These are phyloP conservation scores for Ptyas mucosa DNA, from an alignment of 2,113 vertebrate genomes.

Conservation along the genomic window DNA sequence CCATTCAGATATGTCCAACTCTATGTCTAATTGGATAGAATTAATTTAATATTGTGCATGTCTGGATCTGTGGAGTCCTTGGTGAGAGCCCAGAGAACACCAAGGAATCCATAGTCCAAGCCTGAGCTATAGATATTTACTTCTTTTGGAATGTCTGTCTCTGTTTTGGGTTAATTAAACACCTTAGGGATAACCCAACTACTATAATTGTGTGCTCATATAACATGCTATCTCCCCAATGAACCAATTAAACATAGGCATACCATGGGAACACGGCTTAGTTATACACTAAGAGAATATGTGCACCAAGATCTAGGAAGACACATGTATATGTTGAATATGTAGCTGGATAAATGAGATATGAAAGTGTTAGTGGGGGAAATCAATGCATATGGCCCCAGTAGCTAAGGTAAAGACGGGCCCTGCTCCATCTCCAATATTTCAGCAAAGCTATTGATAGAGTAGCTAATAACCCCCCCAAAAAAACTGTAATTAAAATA, in stretches of 20 bases:
- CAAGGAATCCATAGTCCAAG: background rate
- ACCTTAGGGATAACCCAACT: background rate
- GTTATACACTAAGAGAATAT: background rate
- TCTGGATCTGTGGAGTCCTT: background rate
- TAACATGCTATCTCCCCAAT: background rate
- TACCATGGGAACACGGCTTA: background rate
- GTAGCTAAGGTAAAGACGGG: background rate
- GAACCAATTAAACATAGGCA: background rate
- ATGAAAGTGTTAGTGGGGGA: background rate
- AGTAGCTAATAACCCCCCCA: background rate
- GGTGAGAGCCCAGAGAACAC: background rate
- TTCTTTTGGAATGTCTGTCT: background rate
- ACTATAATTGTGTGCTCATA: background rate
- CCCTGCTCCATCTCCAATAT: background rate
- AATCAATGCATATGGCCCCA: background rate
- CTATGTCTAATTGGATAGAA: background rate
- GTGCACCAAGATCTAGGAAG: background rate
- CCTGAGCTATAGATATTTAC: background rate
- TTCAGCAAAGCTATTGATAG: background rate
- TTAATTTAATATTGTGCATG: background rate
- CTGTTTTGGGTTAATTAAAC: background rate
- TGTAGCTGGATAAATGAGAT: background rate
- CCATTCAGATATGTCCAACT: background rate
- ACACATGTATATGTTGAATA: background rate
- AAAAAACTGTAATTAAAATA: background rate